A percentile compares a stretch with the other conserved stretches of the same genome.
Evolutionary conservation across 2,797 vertebrate genomes (phyloP).

Genomic region (Micropoecilia bifurca): DNA sequence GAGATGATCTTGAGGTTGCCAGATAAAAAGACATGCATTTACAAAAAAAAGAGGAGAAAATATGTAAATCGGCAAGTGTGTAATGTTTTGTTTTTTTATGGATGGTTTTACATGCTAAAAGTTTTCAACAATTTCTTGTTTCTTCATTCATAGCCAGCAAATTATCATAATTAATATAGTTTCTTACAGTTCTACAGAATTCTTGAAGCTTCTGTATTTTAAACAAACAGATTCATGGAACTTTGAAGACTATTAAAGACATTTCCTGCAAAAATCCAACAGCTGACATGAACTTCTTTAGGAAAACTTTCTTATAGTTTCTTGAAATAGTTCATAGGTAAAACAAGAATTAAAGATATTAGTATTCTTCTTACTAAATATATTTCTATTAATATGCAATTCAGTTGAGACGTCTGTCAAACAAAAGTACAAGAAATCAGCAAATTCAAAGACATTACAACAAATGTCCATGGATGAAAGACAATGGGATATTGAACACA

Average conservation of each 20-base stretch:
- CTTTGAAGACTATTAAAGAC: neutral
- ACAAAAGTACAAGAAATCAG: neutral
- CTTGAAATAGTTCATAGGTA: neutral
- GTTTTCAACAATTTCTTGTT: neutral
- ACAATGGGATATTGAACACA: neutral
- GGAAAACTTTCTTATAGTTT: neutral
- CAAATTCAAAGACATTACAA: neutral
- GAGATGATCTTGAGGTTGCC: neutral
- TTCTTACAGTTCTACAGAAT: conserved; percentile 5
- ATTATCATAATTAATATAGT: conserved; percentile 13
- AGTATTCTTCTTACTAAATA: neutral
- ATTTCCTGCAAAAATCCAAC: neutral
- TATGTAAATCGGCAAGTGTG: neutral
- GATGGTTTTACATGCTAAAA: neutral
- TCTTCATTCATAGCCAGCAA: neutral
- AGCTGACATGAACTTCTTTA: neutral
- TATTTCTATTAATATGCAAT: neutral
- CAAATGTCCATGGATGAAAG: neutral
- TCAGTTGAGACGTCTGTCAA: neutral
- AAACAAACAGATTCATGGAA: conserved; percentile 3
- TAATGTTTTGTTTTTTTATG: neutral
- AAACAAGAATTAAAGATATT: neutral
- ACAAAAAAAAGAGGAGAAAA: neutral
- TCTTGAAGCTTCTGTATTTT: conserved; percentile 10
- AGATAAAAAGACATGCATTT: neutral